Percentiles rank a stretch among this genome's conserved stretches.
Evolutionary conservation across 2,113 vertebrate species (phyloP).

Genomic region (Notiomystis cincta): DNA sequence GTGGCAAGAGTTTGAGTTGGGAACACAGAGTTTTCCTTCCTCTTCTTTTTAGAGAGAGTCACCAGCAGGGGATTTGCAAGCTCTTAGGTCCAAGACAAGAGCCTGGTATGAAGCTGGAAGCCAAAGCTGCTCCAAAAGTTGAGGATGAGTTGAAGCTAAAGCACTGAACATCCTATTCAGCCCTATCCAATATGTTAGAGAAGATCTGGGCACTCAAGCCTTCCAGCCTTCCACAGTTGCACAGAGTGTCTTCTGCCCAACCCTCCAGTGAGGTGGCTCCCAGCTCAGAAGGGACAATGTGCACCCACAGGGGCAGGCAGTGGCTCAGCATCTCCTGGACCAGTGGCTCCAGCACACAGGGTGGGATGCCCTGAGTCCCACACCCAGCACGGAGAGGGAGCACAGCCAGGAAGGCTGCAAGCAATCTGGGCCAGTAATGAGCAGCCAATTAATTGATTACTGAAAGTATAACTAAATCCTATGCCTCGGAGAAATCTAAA

Average conservation of each 20-base stretch:
- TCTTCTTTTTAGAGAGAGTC: not conserved
- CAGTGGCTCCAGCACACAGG: fast-evolving
- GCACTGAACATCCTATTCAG: not conserved
- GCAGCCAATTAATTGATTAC: slow-evolving; percentile 55
- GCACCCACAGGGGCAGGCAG: not conserved
- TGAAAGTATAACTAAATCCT: slow-evolving; percentile 51
- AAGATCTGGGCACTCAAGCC: not conserved
- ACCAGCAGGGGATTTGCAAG: not conserved
- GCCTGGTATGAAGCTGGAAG: not conserved
- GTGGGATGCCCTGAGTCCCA: not conserved
- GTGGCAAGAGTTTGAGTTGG: fast-evolving
- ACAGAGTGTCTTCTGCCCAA: not conserved
- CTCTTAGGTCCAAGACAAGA: not conserved
- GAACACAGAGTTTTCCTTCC: not conserved
- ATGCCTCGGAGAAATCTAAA: slow-evolving; percentile 50
- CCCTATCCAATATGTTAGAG: fast-evolving
- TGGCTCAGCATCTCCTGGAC: not conserved
- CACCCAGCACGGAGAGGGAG: not conserved
- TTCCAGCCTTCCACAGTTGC: not conserved
- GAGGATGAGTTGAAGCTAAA: not conserved
- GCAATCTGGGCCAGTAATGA: slow-evolving; percentile 21
- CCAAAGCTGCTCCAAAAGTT: not conserved
- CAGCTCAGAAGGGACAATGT: not conserved
- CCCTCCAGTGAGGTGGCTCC: not conserved
- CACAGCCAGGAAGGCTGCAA: not conserved